These are phyloP conservation scores for Pseudeuparius sepicola DNA, from an alignment of 2,888 invertebrate species.

Conservation along the genomic window DNA sequence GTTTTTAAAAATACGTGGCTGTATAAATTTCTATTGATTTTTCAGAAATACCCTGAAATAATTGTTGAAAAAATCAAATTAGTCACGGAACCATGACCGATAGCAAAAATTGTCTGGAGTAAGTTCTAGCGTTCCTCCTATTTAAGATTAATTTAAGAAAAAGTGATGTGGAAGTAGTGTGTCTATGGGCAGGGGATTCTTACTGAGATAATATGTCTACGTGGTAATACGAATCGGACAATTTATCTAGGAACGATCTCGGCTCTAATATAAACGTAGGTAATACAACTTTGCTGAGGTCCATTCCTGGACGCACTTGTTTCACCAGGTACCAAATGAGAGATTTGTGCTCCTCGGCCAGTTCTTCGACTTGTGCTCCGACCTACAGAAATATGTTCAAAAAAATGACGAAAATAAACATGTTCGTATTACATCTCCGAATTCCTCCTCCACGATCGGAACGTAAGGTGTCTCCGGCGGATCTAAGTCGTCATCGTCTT, in stretches of 20 bases:
- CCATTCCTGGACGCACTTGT: slow-evolving; percentile 95
- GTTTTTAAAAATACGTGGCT: too few species aligned
- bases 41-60: too few species aligned
- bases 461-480: slow-evolving; percentile 51
- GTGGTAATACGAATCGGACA: slow-evolving; percentile 90
- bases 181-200: too few species aligned
- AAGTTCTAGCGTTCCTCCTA: too few species aligned
- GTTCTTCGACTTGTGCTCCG: slow-evolving; percentile 81
- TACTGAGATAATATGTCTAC: slow-evolving; percentile 80
- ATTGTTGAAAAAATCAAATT: too few species aligned
- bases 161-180: too few species aligned
- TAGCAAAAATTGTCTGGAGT: too few species aligned
- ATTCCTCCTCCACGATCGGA: slow-evolving; percentile 49
- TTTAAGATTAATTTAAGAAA: too few species aligned
- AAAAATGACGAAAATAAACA: slow-evolving; percentile 4
- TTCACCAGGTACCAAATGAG: slow-evolving; percentile 90
- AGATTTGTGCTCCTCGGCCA: slow-evolving; percentile 91
- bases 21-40: too few species aligned
- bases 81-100: too few species aligned
- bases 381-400: slow-evolving; percentile 41
- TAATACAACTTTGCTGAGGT: slow-evolving; percentile 83
- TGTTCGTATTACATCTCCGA: slow-evolving; percentile 47
- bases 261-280: slow-evolving; percentile 93
- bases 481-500: slow-evolving; percentile 42
- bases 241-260: slow-evolving; percentile 85